Evolutionary conservation across 2,797 vertebrate genomes (phyloP).

Genomic region (Graptemys geographica): DNA sequence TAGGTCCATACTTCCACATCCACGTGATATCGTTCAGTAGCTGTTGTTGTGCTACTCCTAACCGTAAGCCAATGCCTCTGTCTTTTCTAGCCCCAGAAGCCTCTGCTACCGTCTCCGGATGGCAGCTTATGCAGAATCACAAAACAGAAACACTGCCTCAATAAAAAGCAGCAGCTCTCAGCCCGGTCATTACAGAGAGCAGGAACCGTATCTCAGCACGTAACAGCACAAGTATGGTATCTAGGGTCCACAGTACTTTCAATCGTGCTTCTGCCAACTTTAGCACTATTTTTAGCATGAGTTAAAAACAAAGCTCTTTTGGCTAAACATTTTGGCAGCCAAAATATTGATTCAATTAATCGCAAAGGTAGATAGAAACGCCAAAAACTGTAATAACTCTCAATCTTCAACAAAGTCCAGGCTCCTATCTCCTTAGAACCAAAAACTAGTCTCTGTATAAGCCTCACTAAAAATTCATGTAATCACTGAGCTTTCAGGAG

Average conservation of each 20-base stretch:
- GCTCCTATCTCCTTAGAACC: neutral
- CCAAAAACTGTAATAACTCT: conserved; percentile 59
- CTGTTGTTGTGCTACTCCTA: neutral
- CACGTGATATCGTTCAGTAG: neutral
- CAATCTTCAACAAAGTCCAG: conserved; percentile 36
- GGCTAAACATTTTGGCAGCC: conserved; percentile 64
- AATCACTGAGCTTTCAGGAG: conserved; percentile 41
- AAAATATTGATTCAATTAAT: conserved; percentile 63
- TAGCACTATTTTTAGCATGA: conserved; percentile 64
- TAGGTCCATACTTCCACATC: neutral
- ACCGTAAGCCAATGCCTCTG: neutral
- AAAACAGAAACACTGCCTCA: neutral
- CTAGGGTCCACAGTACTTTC: conserved; percentile 15
- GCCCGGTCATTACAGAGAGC: too few relatives aligned
- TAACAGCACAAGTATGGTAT: conserved; percentile 13
- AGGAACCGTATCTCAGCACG: neutral
- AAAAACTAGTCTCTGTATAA: neutral
- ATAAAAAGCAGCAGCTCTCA: neutral
- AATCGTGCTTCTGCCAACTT: conserved; percentile 50
- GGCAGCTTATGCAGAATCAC: neutral
- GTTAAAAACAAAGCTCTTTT: conserved; percentile 56
- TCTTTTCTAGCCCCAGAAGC: neutral
- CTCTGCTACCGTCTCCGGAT: neutral
- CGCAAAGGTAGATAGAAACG: conserved; percentile 57
- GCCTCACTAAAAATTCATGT: neutral